Evolutionary conservation across 2,113 vertebrate species (phyloP).

Genomic region (Etheostoma cragini): DNA sequence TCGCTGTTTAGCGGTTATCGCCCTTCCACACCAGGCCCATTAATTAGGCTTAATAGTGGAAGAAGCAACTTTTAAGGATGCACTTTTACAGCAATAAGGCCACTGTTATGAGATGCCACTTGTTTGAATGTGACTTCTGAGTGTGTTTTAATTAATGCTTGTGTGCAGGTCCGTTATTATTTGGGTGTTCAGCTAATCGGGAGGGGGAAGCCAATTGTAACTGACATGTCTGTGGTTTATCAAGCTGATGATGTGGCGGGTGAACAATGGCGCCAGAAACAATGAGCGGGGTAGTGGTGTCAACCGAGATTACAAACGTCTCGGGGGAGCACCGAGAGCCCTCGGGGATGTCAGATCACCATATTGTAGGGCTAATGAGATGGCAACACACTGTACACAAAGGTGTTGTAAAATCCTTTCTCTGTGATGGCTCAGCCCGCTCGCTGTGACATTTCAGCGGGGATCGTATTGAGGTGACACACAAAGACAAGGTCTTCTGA

Average conservation of each 20-base stretch:
- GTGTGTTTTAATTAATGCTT: constrained; percentile 45
- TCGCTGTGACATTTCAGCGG: constrained; percentile 61
- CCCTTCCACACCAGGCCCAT: constrained; percentile 76
- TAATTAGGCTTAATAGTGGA: constrained; percentile 84
- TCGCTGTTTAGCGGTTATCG: constrained; percentile 78
- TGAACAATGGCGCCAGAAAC: constrained; percentile 76
- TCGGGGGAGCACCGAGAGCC: constrained; percentile 51
- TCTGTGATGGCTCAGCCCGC: constrained; percentile 49
- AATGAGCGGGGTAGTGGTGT: constrained; percentile 63
- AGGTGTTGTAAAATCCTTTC: constrained; percentile 66
- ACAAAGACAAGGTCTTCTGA: constrained; percentile 38
- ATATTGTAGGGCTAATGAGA: constrained; percentile 77
- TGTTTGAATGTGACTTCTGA: constrained; percentile 60
- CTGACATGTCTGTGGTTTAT: constrained; percentile 79
- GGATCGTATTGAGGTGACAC: constrained; percentile 68
- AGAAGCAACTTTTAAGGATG: constrained; percentile 78
- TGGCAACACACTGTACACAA: constrained; percentile 69
- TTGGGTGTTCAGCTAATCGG: constrained; percentile 72
- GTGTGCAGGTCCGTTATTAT: constrained; percentile 14
- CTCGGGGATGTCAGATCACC: constrained; percentile 72
- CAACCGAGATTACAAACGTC: constrained; percentile 73
- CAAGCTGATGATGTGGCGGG: constrained; percentile 75
- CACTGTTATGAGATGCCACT: constrained; percentile 60
- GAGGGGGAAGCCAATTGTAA: constrained; percentile 66
- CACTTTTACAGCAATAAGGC: constrained; percentile 58